phyloP scores from a whole-genome alignment of 2,113 vertebrate species.

The Barbus barbus region DNA sequence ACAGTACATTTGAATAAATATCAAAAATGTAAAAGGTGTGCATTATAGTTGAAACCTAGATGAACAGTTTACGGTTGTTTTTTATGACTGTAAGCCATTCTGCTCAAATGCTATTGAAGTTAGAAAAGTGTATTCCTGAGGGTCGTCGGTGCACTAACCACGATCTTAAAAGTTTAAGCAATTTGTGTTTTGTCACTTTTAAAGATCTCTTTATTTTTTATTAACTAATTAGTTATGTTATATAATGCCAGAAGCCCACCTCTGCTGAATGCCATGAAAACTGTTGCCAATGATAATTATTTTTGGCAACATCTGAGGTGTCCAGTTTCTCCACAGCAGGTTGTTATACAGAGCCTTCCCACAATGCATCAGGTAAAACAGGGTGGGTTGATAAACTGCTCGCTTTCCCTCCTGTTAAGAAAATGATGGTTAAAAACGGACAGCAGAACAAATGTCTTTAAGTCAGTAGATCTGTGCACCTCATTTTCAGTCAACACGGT shows the following conservation, averaged over 20 bases:
- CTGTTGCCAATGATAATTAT: constrained; percentile 88
- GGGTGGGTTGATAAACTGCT: constrained; percentile 65
- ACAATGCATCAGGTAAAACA: constrained; percentile 94
- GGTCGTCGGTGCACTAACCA: too few relatives aligned
- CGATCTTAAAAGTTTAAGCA: too few relatives aligned
- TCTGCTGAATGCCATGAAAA: constrained; percentile 83
- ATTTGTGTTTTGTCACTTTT: too few relatives aligned
- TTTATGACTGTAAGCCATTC: too few relatives aligned
- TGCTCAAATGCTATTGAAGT: too few relatives aligned
- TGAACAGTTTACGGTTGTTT: too few relatives aligned
- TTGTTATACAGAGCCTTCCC: constrained; percentile 97
- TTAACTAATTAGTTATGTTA: too few relatives aligned
- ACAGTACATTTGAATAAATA: too few relatives aligned
- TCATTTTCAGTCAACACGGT: constrained; percentile 84
- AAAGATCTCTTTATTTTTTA: too few relatives aligned
- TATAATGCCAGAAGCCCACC: constrained; percentile 68
- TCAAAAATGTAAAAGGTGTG: too few relatives aligned
- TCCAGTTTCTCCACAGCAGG: constrained; percentile 95
- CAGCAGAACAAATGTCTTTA: background rate
- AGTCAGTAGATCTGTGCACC: constrained; percentile 65
- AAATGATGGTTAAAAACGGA: background rate
- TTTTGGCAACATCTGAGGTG: constrained; percentile 67
- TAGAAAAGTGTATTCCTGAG: too few relatives aligned
- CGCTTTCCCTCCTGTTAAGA: constrained; percentile 86
- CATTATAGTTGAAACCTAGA: too few relatives aligned